A percentile compares a stretch with the other conserved stretches of the same genome.
Evolutionary conservation across 2,113 vertebrate genomes (phyloP).

Genomic region (Erythrocercus mccallii): DNA sequence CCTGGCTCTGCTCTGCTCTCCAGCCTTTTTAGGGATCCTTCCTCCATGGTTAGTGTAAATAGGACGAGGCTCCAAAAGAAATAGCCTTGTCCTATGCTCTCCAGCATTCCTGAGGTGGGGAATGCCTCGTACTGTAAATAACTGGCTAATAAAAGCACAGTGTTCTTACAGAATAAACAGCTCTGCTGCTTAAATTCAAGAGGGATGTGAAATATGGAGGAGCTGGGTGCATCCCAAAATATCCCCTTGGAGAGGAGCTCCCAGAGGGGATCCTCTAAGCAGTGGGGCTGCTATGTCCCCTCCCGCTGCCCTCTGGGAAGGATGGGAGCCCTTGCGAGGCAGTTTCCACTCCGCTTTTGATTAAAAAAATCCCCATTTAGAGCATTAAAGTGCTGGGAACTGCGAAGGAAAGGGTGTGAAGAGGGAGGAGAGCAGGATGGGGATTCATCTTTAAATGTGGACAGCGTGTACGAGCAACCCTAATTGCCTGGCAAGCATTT

Average conservation of each 20-base stretch:
- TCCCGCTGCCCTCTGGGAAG: neutral
- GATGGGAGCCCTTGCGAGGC: fast-evolving
- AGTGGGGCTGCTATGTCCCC: fast-evolving
- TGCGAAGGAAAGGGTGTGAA: neutral
- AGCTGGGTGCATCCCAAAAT: neutral
- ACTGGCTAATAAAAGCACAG: neutral
- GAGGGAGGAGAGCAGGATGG: neutral
- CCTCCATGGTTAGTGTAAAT: neutral
- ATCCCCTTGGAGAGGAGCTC: neutral
- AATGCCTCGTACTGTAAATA: neutral
- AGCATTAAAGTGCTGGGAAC: neutral
- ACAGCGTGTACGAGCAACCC: neutral
- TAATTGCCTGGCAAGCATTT: neutral
- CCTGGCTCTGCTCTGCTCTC: neutral
- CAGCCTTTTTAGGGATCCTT: neutral
- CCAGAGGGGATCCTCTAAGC: neutral
- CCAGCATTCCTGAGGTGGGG: neutral
- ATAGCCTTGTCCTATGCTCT: neutral
- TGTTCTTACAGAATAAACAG: neutral
- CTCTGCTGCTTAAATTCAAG: neutral
- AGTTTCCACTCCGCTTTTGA: neutral
- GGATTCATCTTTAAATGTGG: neutral
- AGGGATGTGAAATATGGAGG: neutral
- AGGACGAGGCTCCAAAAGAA: neutral
- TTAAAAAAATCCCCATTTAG: neutral